phyloP scores from a whole-genome alignment of 2,113 vertebrate genomes.

The Seriola rivoliana region DNA sequence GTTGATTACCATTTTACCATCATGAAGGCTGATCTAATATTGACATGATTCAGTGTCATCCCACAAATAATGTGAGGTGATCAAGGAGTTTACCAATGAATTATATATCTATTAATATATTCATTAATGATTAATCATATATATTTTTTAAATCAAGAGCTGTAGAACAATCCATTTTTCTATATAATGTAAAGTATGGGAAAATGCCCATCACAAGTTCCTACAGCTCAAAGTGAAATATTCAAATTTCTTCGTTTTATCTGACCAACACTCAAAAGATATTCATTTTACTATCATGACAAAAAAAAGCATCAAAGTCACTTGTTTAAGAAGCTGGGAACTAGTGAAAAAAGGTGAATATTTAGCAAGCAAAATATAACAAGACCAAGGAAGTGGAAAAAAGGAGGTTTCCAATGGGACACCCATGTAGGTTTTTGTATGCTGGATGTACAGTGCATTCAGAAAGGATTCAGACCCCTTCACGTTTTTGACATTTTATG shows the following conservation, averaged over 20 bases:
- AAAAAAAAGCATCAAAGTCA: no score
- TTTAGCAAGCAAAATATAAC: constrained; percentile 12
- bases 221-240: neutral
- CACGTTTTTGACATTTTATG: no score
- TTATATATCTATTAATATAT: no score
- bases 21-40: no score
- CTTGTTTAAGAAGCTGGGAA: neutral
- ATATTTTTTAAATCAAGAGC: no score
- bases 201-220: no score
- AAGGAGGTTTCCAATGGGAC: neutral
- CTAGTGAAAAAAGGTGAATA: neutral
- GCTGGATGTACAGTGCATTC: neutral
- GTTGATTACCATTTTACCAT: neutral
- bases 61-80: neutral
- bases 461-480: no score
- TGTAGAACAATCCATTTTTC: no score
- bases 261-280: no score
- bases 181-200: neutral
- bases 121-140: no score
- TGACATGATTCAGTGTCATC: neutral
- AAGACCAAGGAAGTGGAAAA: neutral
- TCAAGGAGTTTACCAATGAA: neutral
- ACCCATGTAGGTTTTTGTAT: neutral
- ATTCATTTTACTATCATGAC: no score
- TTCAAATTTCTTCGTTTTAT: neutral